phyloP scores from a whole-genome alignment of 2,797 vertebrate genomes.

The Tiaroga cobitis region DNA sequence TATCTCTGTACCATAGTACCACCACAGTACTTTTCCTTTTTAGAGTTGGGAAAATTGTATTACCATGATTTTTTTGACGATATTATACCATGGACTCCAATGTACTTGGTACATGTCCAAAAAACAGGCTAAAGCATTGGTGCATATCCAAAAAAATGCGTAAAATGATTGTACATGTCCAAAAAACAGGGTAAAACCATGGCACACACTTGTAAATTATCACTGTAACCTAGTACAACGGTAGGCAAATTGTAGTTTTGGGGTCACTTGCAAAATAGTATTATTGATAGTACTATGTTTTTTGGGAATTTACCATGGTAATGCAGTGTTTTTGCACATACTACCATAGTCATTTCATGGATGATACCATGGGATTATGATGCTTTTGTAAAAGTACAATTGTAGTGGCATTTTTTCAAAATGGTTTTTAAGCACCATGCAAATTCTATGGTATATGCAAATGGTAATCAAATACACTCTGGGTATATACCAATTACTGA shows the following conservation, averaged over 20 bases:
- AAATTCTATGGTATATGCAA: background rate
- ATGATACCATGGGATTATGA: background rate
- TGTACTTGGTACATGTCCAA: too few species aligned
- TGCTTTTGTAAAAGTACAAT: background rate
- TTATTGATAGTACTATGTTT: background rate
- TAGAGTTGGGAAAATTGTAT: too few species aligned
- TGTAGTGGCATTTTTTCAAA: too few species aligned
- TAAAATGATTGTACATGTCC: background rate
- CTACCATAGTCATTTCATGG: too few species aligned
- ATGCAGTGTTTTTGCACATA: background rate
- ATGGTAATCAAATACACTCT: background rate
- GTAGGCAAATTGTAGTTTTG: background rate
- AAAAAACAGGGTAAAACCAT: background rate
- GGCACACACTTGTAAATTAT: background rate
- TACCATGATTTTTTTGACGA: too few species aligned
- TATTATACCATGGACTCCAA: too few species aligned
- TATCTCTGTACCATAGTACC: too few species aligned
- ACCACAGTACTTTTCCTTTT: too few species aligned
- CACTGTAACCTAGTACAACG: background rate
- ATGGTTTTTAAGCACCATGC: background rate
- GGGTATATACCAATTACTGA: background rate
- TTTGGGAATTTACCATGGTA: background rate
- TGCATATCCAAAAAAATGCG: background rate
- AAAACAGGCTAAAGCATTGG: background rate
- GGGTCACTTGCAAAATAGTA: background rate